phyloP scores from a whole-genome alignment of 2,888 invertebrate genomes.

The Pimpla rufipes region DNA sequence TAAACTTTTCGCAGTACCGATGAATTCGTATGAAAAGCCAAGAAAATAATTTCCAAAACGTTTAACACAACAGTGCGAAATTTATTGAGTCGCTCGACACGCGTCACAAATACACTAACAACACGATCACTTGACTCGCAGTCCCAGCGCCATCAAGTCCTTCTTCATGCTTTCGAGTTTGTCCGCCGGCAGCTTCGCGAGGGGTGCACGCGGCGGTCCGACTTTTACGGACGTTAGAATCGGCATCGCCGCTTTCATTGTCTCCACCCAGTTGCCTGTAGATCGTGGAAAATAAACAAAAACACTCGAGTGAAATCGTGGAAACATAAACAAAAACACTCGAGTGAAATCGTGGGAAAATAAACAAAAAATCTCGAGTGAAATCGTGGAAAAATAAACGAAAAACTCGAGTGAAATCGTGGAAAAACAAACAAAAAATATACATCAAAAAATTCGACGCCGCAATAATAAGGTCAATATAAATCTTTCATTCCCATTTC shows the following conservation, averaged over 20 bases:
- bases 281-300: slow-evolving; percentile 36
- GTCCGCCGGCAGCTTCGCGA: slow-evolving; percentile 85
- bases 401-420: background rate
- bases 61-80: too few species aligned
- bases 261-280: slow-evolving; percentile 89
- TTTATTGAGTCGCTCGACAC: too few species aligned
- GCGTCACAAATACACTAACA: too few species aligned
- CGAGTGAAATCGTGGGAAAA: background rate
- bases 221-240: slow-evolving; percentile 88
- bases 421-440: too few species aligned
- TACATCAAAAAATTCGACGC: slow-evolving; percentile 16
- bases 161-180: slow-evolving; percentile 82
- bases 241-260: slow-evolving; percentile 91
- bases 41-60: too few species aligned
- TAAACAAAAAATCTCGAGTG: background rate
- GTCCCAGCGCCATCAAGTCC: slow-evolving; percentile 73
- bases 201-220: slow-evolving; percentile 88
- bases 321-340: background rate
- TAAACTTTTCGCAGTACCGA: too few species aligned
- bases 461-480: background rate
- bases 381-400: slow-evolving; percentile 3
- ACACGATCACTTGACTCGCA: slow-evolving; percentile 34
- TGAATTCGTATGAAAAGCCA: too few species aligned
- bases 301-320: background rate
- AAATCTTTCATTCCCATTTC: slow-evolving; percentile 5